A percentile compares a stretch with the other conserved stretches of the same genome.
Conservation (phyloP, 2,888 invertebrate species). For the Eretmocerus hayati region DNA sequence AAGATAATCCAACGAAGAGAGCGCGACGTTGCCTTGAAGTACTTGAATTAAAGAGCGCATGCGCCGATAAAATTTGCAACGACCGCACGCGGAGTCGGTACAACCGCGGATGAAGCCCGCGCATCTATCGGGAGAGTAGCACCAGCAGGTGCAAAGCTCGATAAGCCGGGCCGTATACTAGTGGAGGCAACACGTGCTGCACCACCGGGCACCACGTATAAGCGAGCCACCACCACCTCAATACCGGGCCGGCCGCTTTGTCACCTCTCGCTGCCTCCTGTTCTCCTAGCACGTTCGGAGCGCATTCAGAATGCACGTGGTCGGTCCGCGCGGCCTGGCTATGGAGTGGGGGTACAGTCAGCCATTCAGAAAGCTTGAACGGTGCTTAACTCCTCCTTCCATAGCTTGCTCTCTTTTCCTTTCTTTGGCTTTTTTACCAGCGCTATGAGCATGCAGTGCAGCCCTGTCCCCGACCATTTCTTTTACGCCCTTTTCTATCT, state of each 20-base stretch:
- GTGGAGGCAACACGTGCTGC: too few relatives aligned
- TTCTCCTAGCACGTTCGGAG: slow-evolving; percentile 30
- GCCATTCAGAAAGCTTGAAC: too few relatives aligned
- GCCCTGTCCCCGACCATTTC: too few relatives aligned
- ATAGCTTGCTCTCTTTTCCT: too few relatives aligned
- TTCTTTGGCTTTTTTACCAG: too few relatives aligned
- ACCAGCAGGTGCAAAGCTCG: slow-evolving; percentile 1
- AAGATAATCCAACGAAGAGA: not conserved
- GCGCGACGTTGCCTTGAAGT: not conserved
- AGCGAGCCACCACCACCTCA: slow-evolving; percentile 30
- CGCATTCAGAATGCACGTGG: slow-evolving; percentile 46
- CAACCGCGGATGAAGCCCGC: slow-evolving; percentile 46
- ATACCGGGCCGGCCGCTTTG: not conserved
- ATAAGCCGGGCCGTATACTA: too few relatives aligned
- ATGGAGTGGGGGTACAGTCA: not conserved
- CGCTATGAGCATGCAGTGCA: too few relatives aligned
- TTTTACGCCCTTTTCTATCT: too few relatives aligned
- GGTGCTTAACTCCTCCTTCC: too few relatives aligned
- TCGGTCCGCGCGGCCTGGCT: slow-evolving; percentile 22
- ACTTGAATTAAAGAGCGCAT: slow-evolving; percentile 10
- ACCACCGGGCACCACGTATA: slow-evolving; percentile 39
- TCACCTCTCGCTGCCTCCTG: slow-evolving; percentile 23
- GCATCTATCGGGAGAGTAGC: slow-evolving; percentile 38
- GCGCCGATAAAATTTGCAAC: slow-evolving; percentile 4
- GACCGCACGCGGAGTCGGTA: slow-evolving; percentile 19